These are phyloP conservation scores for Enteromius treurensis DNA, from an alignment of 2,797 vertebrate species.

Conservation along the genomic window DNA sequence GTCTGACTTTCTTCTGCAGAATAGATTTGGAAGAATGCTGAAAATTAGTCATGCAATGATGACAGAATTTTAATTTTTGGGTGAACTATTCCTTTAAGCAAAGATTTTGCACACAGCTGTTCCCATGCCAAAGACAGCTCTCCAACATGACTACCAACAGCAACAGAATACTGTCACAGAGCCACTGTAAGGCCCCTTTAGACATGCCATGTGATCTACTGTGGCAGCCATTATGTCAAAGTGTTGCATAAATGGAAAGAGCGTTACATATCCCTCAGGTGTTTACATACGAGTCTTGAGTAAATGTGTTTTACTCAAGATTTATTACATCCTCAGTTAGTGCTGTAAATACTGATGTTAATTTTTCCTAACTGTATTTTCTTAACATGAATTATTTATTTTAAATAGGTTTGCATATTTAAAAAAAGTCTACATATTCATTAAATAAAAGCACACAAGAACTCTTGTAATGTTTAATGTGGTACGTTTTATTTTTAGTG, in stretches of 20 bases:
- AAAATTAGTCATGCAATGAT: neutral
- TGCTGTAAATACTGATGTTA: constrained; percentile 15
- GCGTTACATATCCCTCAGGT: constrained; percentile 18
- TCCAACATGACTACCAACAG: constrained; percentile 20
- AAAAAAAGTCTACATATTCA: neutral
- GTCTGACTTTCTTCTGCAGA: neutral
- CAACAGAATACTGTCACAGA: constrained; percentile 35
- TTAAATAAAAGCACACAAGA: neutral
- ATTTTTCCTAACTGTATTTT: constrained; percentile 21
- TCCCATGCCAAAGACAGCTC: constrained; percentile 1
- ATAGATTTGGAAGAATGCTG: neutral
- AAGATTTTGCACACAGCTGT: constrained; percentile 15
- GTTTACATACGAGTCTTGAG: neutral
- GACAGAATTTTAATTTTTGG: neutral
- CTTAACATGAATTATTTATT: constrained; percentile 18
- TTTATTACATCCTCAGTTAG: constrained; percentile 1
- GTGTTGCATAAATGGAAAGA: constrained; percentile 12
- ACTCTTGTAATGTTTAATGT: neutral
- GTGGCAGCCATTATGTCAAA: constrained; percentile 30
- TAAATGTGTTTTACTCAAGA: constrained; percentile 7
- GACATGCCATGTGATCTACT: constrained; percentile 60
- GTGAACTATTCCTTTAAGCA: neutral
- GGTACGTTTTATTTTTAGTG: neutral
- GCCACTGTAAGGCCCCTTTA: constrained; percentile 48
- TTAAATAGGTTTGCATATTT: constrained; percentile 4